Evolutionary conservation across 2,797 vertebrate genomes (phyloP), one percentile per base, ranked within the genome.

Genomic region (Chaetodon trifasciatus): DNA sequence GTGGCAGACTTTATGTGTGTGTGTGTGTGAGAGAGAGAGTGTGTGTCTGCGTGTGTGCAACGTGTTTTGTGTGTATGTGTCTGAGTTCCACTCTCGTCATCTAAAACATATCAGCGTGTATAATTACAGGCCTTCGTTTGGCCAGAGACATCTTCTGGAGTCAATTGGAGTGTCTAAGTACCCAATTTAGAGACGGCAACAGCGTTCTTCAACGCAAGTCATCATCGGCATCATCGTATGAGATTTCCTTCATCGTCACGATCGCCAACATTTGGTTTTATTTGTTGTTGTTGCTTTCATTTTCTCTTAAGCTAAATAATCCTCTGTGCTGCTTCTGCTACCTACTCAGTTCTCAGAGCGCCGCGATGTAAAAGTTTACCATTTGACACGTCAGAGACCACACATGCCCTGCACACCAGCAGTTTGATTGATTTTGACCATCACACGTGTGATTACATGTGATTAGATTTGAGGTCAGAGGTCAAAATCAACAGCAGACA

Each of bases 31-130:
- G 65, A 62, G 58, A 32, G 28, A 32, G 28, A 32, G 28, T 50
- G 37, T 57, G 37, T 62, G 28, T 47, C 28, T 68, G 13, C 9
- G 55, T 70, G 80, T 53, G 67, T 52, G 62, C 46, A 72, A 57
- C 53, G 21, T 71, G 64, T 74, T 64, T 42, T 65, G 61, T 55
- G 32, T 67, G 39, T 71, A 35, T 50, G 70, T 78, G 72, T 79
- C 76, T 42, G 70, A 74, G 80, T 76, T 79, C 60, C 65, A 37
- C 67, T 79, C 70, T 86, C 75, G 78, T 90, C 91, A 82, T 89
- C 75, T 81, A 81, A 92, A 89, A 89, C 68, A 85, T 91, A 87
- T 92, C 90, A 84, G 71, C 75, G 76, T 84, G 82, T 79, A 74
- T 88, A 92, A 90, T 91, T 87, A 87, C 74, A 91, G 87, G 80